phyloP scores from a whole-genome alignment of 2,113 vertebrate species.

The Tyto alba region DNA sequence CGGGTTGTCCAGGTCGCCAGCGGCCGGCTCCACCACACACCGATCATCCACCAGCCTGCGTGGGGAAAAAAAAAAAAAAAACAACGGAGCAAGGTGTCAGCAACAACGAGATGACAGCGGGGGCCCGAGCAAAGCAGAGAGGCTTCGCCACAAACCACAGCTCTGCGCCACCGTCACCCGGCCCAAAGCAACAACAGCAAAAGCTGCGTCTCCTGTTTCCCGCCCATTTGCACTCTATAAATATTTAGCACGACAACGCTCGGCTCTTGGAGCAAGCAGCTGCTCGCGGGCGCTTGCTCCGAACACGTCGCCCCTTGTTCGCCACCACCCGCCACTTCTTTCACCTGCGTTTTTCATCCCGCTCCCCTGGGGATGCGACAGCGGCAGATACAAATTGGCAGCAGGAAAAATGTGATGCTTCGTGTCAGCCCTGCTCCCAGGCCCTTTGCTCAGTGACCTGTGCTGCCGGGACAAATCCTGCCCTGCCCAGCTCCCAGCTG shows the following conservation, averaged over 20 bases:
- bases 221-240: not conserved
- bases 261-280: not conserved
- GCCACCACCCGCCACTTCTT: not conserved
- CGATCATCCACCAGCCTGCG: conserved; percentile 92
- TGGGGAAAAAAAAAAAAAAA: not conserved
- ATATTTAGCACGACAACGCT: not conserved
- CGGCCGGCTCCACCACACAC: conserved; percentile 91
- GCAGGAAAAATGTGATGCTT: rapidly evolving
- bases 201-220: not conserved
- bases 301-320: rapidly evolving
- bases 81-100: not conserved
- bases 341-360: not conserved
- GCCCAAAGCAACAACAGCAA: not conserved
- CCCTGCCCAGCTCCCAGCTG: not conserved
- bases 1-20: conserved; percentile 91
- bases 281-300: rapidly evolving
- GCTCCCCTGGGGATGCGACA: rapidly evolving
- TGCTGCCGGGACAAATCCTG: not conserved
- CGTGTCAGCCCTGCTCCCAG: rapidly evolving
- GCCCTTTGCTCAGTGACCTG: not conserved
- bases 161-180: not conserved
- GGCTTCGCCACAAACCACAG: not conserved
- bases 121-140: not conserved
- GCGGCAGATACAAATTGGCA: not conserved
- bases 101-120: rapidly evolving